Base-by-base conservation (phyloP, 1,140 invertebrate genomes). In the Platyura marginata region DNA sequence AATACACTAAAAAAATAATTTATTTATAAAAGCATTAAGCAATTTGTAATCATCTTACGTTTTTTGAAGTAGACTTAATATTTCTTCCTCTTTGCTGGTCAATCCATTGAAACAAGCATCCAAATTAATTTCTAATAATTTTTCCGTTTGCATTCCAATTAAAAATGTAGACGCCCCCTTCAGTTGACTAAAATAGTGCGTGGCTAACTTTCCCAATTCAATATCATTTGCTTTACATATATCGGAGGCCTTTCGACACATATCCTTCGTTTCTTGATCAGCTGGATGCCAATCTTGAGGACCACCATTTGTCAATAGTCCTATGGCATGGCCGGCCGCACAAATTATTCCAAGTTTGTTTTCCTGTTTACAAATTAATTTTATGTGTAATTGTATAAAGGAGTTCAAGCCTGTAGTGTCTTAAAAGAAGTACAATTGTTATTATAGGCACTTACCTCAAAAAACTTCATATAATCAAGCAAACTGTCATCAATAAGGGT, bases 231-330 rank as follows among this genome's bases (percentile, higher is more conserved):
- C 77, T 62, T 73, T 72, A 56, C 81, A 84, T 51, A 67, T 70
- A 15, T 73, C 56, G 1, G 66, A 64, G 3, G 79, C 79, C 48
- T 68, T 54, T 23, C 49, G 52, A 54, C 77, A 80, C 41, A 71
- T 53, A 16, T 71, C 55, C 60, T 84, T 88, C 1, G 79, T 69
- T 18, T 77, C 59, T 5, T 75, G 60, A 8, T 57, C 57, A 2
- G 82, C 85, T 16, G 84, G 83, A 66, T 95, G 90, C 90, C 90
- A 95, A 1, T 51, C 45, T 43, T 74, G 80, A 1, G 86, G 78
- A 0, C 81, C 84, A 29, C 55, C 53, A 59, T 76, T 79, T 9
- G 82, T 79, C 16, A 93, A 64, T 11, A 94, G 64, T 9, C 88
- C 84, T 81, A 92, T 80, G 2, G 72, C 77, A 16, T 81, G 74